Conservation (phyloP, 2,797 vertebrate species). For the Valencia hispanica region DNA sequence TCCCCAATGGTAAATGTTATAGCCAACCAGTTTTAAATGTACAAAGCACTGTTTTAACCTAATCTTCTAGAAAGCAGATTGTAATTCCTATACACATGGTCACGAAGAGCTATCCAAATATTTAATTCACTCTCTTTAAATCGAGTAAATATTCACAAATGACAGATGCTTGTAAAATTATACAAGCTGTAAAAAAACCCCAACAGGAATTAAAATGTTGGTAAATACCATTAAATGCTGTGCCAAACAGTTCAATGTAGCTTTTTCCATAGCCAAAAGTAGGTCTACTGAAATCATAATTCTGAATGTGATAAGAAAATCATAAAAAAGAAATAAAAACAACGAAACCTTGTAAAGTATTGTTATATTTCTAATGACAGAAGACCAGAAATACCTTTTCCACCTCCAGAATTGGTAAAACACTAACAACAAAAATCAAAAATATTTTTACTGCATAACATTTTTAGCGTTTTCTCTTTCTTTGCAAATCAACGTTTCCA, state of each 20-base stretch:
- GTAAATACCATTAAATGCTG: not conserved
- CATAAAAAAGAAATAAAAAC: no score
- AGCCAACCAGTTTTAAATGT: not conserved
- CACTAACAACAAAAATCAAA: not conserved
- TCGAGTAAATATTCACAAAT: not conserved
- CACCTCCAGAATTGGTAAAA: not conserved
- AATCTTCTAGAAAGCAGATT: not conserved
- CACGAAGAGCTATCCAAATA: not conserved
- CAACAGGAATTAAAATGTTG: not conserved
- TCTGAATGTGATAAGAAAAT: not conserved
- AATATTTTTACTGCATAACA: not conserved
- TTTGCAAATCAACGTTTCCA: not conserved
- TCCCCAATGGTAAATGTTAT: not conserved
- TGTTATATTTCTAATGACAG: not conserved
- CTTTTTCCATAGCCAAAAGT: not conserved
- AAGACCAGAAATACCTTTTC: not conserved
- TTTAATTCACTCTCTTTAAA: not conserved
- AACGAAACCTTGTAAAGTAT: not conserved
- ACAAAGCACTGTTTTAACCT: not conserved
- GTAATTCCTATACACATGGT: not conserved
- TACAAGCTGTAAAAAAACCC: not conserved
- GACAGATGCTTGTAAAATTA: not conserved
- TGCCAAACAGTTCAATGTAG: not conserved
- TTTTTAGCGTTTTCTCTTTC: conserved; percentile 4
- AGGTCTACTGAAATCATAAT: not conserved